Evolutionary conservation across 2,113 vertebrate genomes (phyloP), one percentile per base, ranked within the genome.

Genomic region (Conger conger): DNA sequence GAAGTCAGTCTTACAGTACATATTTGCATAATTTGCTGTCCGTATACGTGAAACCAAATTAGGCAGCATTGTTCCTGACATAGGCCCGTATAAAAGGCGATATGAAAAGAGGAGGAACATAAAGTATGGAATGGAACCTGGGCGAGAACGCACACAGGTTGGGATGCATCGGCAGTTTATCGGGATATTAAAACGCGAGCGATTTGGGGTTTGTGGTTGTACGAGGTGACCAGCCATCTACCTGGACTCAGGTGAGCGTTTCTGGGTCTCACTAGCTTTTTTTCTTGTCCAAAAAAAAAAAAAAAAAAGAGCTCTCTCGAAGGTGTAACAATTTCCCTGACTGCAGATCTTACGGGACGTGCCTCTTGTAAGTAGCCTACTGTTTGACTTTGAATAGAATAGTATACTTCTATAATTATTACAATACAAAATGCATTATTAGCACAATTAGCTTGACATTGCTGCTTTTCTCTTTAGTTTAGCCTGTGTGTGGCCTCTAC

Each of bases 41-140:
- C 42, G 38, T 30, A n/a, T 84, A 63, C 76, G 53, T 84, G 77
- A 84, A 84, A 84, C 83, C 76, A 84, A 84, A 84, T 84, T 42
- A 84, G 76, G 9, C 5, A 82, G 53, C 30, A 33, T 9, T 20
- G 42, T 60, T 84, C 77, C 38, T 63, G 63, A 84, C 38, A 80
- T 84, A 60, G 76, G 45, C 50, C 13, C 18, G 17, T 60, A 79
- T 63, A 80, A 84, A 84, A 79, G 33, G 73, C 42, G 40, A 78
- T 38, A 42, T 36, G 23, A 45, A 78, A 78, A 8, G 50, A 45
- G 9, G 15, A 73, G 27, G 27, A 4, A 57, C 53, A 76, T 8
- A 36, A 78, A 76, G 15, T 38, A 78, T 73, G 7, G 45, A 7
- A 76, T 42, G 15, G 37, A 82, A 63, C n/a, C 1, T n/a, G n/a